Base-by-base conservation (phyloP, 2,797 vertebrate species). In the Hyperoplus lanceolatus region DNA sequence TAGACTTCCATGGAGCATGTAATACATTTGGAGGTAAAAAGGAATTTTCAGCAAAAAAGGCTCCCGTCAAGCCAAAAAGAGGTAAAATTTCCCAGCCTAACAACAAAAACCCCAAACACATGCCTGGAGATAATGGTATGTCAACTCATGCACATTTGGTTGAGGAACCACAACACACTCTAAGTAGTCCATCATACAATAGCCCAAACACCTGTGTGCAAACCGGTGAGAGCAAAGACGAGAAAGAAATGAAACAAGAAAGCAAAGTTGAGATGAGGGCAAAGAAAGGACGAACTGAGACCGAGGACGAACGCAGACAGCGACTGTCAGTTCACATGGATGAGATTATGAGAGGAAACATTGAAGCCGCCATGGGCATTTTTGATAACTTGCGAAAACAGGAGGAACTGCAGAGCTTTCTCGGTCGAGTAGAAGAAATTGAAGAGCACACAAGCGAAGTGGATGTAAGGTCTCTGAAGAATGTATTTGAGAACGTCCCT, bases 311-410 rank as follows among this genome's bases (percentile, higher is more conserved):
- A 73, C 93, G 95, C 64, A 84, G 95, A 43, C 96, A 96, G 89
- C 95, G 96, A 58, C 82, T 98, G 76, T 98, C 97, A 0, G 88
- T 97, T 50, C 97, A 98, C 92, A 97, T 96, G 92, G 96, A 97
- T 56, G 96, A 97, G 91, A 97, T 98, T 79, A 93, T 98, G 93
- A 96, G 94, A 90, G 97, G 94, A 54, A 97, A 97, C 7, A 92
- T 95, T 54, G 95, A 92, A 10, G 90, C 93, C 2, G 94, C 95
- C 57, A 96, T 96, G 93, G 95, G 97, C 70, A 98, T 96, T 77
- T 94, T 96, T 64, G 96, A 97, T 81, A 96, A 96, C 82, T 85
- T 97, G 65, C 95, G 93, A 74, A 96, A 96, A 77, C 96, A 96
- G 75, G 95, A 97, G 61, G 96, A 98, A 73, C 92, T 99, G 58